phyloP scores from a whole-genome alignment of 2,797 vertebrate species.

The Etheostoma perlongum region DNA sequence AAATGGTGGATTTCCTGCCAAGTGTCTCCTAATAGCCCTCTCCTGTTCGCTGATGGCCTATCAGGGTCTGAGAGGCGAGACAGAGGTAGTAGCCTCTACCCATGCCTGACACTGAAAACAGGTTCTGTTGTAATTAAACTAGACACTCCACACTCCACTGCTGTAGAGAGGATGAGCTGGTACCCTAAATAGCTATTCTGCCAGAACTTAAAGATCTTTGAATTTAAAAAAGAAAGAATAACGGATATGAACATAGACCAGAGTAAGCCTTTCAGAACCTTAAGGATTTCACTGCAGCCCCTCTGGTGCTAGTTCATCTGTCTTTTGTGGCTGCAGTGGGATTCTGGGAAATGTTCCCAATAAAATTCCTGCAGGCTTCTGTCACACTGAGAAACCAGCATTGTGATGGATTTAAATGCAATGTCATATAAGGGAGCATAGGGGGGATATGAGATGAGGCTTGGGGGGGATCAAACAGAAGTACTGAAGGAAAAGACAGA shows the following conservation, averaged over 20 bases:
- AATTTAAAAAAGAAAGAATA: constrained; percentile 23
- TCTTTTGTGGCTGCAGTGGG: constrained; percentile 35
- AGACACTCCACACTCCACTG: constrained; percentile 23
- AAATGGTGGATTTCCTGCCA: constrained; percentile 22
- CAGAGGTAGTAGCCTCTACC: constrained; percentile 32
- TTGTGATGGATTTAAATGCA: constrained; percentile 45
- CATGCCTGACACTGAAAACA: constrained; percentile 52
- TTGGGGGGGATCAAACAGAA: constrained; percentile 33
- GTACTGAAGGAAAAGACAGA: constrained; percentile 31
- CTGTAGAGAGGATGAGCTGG: not conserved
- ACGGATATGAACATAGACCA: constrained; percentile 2
- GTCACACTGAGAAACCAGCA: constrained; percentile 30
- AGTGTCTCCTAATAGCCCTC: constrained; percentile 39
- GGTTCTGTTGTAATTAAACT: constrained; percentile 55
- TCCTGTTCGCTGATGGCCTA: constrained; percentile 33
- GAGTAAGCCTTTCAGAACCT: not conserved
- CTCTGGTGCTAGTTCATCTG: constrained; percentile 9
- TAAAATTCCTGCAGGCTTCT: constrained; percentile 39
- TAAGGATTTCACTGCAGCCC: constrained; percentile 2
- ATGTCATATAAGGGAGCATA: not conserved
- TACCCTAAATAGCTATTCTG: not conserved
- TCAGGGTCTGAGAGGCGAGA: constrained; percentile 20
- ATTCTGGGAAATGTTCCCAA: constrained; percentile 40
- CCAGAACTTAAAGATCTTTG: not conserved
- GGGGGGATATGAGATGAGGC: constrained; percentile 2